These are phyloP conservation scores for Galeopterus variegatus DNA, from an alignment of 2,113 vertebrate genomes.

Conservation along the genomic window DNA sequence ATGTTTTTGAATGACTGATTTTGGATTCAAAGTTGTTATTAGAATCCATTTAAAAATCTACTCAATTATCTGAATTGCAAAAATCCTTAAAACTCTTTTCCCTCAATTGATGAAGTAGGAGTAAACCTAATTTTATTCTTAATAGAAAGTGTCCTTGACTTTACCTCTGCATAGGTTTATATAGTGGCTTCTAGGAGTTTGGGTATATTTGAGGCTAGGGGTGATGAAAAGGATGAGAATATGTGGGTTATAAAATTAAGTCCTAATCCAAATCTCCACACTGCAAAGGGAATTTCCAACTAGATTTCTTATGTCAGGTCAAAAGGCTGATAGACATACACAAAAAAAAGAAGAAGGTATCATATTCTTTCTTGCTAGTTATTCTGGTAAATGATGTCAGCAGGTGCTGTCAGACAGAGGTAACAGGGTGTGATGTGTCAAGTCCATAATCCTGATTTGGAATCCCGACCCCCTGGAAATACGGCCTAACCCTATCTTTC, in stretches of 20 bases:
- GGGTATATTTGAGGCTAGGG: background rate
- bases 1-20: slow-evolving; percentile 6
- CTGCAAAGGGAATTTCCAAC: background rate
- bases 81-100: background rate
- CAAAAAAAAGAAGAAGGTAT: background rate
- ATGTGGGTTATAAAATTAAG: background rate
- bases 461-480: background rate
- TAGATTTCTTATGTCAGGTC: background rate
- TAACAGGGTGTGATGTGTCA: background rate
- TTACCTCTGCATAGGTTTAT: background rate
- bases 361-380: background rate
- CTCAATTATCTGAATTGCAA: background rate
- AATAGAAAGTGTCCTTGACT: slow-evolving; percentile 9
- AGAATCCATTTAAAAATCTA: slow-evolving; percentile 49
- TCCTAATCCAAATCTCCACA: background rate
- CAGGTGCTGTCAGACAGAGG: background rate
- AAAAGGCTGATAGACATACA: background rate
- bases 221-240: background rate
- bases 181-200: background rate
- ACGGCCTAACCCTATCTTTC: background rate
- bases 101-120: background rate
- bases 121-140: background rate
- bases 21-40: slow-evolving; percentile 31
- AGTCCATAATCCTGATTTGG: background rate
- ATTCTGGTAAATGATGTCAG: background rate